phyloP scores from a whole-genome alignment of 1,140 invertebrate species.

The Cheumatopsyche charites region DNA sequence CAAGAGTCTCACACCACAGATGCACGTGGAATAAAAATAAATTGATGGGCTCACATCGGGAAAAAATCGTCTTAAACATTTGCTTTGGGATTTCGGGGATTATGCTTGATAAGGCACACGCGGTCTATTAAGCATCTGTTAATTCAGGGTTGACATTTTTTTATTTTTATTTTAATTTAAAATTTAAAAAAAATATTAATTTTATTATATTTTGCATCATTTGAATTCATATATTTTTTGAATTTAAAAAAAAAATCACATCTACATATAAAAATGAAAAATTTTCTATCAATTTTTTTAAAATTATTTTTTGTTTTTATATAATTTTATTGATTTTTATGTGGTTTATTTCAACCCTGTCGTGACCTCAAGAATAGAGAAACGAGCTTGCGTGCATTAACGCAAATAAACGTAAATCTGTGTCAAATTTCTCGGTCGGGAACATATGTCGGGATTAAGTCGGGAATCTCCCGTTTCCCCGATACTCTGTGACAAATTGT shows the following conservation, averaged over 20 bases:
- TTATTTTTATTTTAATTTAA: conserved; percentile 7
- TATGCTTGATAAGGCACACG: conserved; percentile 43
- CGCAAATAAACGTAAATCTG: conserved; percentile 48
- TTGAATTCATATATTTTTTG: no score
- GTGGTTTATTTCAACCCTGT: conserved; percentile 20
- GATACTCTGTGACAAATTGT: conserved; percentile 19
- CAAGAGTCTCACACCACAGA: background rate
- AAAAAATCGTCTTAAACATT: conserved; percentile 40
- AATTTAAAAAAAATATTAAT: no score
- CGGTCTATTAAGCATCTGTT: conserved; percentile 29
- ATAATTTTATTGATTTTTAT: background rate
- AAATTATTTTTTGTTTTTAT: background rate
- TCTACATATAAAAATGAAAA: no score
- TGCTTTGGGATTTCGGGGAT: conserved; percentile 29
- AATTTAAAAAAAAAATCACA: no score
- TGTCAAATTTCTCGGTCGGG: conserved; percentile 42
- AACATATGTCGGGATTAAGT: conserved; percentile 47
- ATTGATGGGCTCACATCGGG: background rate
- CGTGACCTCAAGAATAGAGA: conserved; percentile 1
- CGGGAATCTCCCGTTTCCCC: conserved; percentile 34
- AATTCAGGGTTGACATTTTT: conserved; percentile 9
- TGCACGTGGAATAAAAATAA: conserved; percentile 20
- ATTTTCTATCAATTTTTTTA: background rate
- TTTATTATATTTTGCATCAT: no score
- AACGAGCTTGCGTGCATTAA: conserved; percentile 22